Percentiles rank a stretch among this genome's conserved stretches.
phyloP scores from a whole-genome alignment of 1,140 invertebrate species.

The Trichonephila inaurata region DNA sequence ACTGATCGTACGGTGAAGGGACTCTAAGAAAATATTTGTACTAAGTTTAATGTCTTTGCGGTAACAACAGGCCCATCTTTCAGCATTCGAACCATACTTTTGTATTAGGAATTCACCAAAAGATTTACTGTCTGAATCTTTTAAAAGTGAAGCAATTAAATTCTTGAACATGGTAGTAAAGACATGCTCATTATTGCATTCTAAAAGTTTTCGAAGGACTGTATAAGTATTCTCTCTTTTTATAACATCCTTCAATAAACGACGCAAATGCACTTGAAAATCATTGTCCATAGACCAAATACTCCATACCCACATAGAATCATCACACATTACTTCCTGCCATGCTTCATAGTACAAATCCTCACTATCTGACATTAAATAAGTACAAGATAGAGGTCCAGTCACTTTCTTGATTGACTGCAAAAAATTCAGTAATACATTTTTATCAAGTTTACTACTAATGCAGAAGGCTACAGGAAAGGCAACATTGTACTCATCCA shows the following conservation, averaged over 20 bases:
- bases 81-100: slow-evolving; percentile 41
- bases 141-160: neutral
- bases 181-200: slow-evolving; percentile 30
- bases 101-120: slow-evolving; percentile 14
- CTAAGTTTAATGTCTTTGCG: slow-evolving; percentile 54
- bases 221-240: slow-evolving; percentile 24
- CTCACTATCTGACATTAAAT: slow-evolving; percentile 48
- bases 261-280: neutral
- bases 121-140: neutral
- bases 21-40: slow-evolving; percentile 49
- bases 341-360: slow-evolving; percentile 53
- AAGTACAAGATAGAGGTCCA: slow-evolving; percentile 19
- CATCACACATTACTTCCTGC: slow-evolving; percentile 53
- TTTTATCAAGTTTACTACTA: slow-evolving; percentile 33
- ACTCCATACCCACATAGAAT: slow-evolving; percentile 53
- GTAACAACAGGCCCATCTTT: slow-evolving; percentile 62
- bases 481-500: slow-evolving; percentile 45
- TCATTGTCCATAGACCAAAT: slow-evolving; percentile 45
- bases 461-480: slow-evolving; percentile 63
- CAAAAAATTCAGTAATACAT: neutral
- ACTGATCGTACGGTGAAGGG: slow-evolving; percentile 10
- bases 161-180: slow-evolving; percentile 60
- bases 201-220: slow-evolving; percentile 6
- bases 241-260: neutral
- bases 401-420: slow-evolving; percentile 5